Evolutionary conservation across 2,113 vertebrate genomes (phyloP).

Genomic region (Apodemus speciosus): DNA sequence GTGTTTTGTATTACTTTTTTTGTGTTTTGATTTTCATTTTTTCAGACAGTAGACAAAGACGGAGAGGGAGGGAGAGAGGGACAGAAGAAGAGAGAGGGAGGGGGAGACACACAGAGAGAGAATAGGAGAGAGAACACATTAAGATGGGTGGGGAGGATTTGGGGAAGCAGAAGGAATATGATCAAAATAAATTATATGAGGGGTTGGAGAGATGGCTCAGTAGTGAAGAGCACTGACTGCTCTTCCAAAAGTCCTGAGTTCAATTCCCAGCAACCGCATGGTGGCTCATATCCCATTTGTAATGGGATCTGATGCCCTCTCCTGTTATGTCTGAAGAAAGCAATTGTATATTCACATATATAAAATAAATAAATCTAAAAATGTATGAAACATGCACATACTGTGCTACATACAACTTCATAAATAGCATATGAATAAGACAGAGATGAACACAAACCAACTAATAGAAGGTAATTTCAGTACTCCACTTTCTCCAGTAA

Average conservation of each 20-base stretch:
- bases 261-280: too few species aligned
- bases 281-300: too few species aligned
- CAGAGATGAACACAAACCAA: neutral
- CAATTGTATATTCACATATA: too few species aligned
- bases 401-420: neutral
- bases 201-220: too few species aligned
- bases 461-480: neutral
- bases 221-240: too few species aligned
- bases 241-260: too few species aligned
- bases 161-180: neutral
- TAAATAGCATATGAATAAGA: neutral
- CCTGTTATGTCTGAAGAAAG: too few species aligned
- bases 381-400: neutral
- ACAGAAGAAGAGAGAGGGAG: too few species aligned
- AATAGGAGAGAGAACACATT: neutral
- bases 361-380: neutral
- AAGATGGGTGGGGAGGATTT: neutral
- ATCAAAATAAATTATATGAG: neutral
- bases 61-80: too few species aligned
- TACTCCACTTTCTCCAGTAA: neutral
- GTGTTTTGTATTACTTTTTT: neutral
- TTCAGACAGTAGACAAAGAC: neutral
- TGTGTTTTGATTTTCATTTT: neutral
- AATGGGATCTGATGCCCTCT: too few species aligned
- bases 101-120: too few species aligned